These are phyloP conservation scores for Echeneis naucrates DNA, from an alignment of 2,797 vertebrate species.

Conservation along the genomic window DNA sequence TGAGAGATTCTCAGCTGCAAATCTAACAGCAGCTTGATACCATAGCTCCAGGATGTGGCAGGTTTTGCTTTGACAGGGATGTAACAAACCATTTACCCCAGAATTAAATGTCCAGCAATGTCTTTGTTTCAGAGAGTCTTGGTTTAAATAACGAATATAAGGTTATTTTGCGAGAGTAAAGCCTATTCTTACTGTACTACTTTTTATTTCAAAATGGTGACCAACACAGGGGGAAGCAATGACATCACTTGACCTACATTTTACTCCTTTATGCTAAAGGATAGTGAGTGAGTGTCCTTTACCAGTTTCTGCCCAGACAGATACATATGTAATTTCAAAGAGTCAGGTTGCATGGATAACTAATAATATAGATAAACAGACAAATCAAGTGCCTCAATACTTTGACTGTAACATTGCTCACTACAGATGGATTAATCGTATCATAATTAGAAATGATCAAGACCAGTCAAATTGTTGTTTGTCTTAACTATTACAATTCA, in stretches of 20 bases:
- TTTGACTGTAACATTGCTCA: conserved; percentile 26
- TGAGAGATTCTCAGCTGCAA: conserved; percentile 57
- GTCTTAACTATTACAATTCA: conserved; percentile 10
- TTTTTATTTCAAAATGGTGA: conserved; percentile 67
- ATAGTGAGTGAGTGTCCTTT: conserved; percentile 58
- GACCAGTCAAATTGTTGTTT: conserved; percentile 13
- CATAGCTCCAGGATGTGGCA: conserved; percentile 38
- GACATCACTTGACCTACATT: conserved; percentile 78
- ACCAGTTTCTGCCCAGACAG: conserved; percentile 54
- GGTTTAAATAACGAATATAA: conserved; percentile 13
- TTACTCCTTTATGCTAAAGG: conserved; percentile 61
- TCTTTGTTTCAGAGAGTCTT: conserved; percentile 9
- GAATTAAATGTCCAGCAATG: conserved; percentile 36
- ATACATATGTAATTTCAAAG: conserved; percentile 48
- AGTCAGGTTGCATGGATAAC: conserved; percentile 39
- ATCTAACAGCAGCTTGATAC: conserved; percentile 53
- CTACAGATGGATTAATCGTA: conserved; percentile 16
- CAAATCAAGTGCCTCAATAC: conserved; percentile 30
- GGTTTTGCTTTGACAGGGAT: conserved; percentile 34
- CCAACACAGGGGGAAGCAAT: conserved; percentile 59
- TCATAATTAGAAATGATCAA: conserved; percentile 19
- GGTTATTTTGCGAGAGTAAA: conserved; percentile 1
- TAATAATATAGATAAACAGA: conserved; percentile 47
- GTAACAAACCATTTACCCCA: conserved; percentile 32
- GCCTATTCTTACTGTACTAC: conserved; percentile 2